phyloP scores from a whole-genome alignment of 2,888 invertebrate species.

The Mythimna impura region DNA sequence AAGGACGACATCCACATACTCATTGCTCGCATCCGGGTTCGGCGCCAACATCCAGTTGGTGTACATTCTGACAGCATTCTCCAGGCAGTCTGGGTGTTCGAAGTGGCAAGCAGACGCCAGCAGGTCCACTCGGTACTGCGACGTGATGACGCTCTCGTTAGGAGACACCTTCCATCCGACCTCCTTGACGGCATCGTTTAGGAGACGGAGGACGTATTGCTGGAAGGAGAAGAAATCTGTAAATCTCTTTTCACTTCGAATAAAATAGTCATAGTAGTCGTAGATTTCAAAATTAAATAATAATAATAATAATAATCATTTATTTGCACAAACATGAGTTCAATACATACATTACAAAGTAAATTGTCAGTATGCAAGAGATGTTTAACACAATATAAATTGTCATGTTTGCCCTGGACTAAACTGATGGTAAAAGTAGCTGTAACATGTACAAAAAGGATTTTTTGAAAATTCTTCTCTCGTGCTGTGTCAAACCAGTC shows the following conservation, averaged over 20 bases:
- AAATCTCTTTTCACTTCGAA: neutral
- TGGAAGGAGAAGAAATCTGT: constrained; percentile 73
- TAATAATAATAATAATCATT: too few species aligned
- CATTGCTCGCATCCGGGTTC: constrained; percentile 93
- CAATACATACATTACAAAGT: too few species aligned
- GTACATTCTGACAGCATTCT: constrained; percentile 93
- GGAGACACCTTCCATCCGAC: constrained; percentile 92
- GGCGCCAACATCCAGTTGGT: constrained; percentile 94
- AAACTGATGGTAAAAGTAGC: too few species aligned
- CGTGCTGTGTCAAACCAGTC: too few species aligned
- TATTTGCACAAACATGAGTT: too few species aligned
- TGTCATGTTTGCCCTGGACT: too few species aligned
- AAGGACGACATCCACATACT: constrained; percentile 83
- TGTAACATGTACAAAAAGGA: too few species aligned
- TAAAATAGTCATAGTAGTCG: neutral
- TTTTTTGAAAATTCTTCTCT: too few species aligned
- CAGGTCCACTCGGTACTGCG: constrained; percentile 93
- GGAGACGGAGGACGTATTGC: constrained; percentile 92
- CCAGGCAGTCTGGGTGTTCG: constrained; percentile 93
- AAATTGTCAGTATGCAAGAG: too few species aligned
- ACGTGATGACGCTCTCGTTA: constrained; percentile 92
- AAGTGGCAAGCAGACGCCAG: constrained; percentile 94
- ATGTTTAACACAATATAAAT: too few species aligned
- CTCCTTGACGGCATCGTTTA: constrained; percentile 92
- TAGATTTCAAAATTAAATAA: too few species aligned